Percentiles rank a stretch among this genome's conserved stretches.
These are phyloP conservation scores for Itoplectis maculator DNA, from an alignment of 2,888 invertebrate genomes.

Conservation along the genomic window DNA sequence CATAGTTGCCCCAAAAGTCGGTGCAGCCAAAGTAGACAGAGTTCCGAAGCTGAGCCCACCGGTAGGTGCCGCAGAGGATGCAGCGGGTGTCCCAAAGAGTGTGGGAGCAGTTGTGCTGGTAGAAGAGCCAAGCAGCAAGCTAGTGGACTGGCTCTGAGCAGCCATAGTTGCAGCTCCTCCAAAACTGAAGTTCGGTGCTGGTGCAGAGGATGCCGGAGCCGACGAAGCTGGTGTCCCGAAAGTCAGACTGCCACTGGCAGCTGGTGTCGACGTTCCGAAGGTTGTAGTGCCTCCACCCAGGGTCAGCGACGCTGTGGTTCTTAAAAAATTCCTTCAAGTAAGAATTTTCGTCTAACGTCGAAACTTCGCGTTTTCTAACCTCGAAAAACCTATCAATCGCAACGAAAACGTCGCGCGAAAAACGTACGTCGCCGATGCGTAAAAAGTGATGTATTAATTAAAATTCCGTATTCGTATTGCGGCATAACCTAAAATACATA, in stretches of 20 bases:
- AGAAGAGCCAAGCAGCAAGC: conserved; percentile 74
- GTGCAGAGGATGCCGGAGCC: conserved; percentile 65
- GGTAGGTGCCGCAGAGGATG: conserved; percentile 76
- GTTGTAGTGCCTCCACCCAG: conserved; percentile 70
- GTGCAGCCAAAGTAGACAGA: conserved; percentile 76
- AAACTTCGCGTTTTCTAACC: conserved; percentile 15
- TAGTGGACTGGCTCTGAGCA: conserved; percentile 71
- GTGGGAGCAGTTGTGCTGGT: conserved; percentile 62
- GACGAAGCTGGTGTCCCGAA: conserved; percentile 78
- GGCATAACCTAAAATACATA: conserved; percentile 71
- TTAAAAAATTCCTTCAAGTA: too few relatives aligned
- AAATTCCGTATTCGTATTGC: conserved; percentile 30
- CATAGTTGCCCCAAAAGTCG: conserved; percentile 80
- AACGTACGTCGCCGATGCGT: background rate
- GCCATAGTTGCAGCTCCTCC: conserved; percentile 69
- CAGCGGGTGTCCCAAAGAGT: conserved; percentile 64
- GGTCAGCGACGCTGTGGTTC: conserved; percentile 72
- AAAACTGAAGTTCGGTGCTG: conserved; percentile 74
- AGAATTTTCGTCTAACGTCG: conserved; percentile 1
- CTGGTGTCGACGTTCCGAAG: conserved; percentile 71
- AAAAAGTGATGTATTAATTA: too few relatives aligned
- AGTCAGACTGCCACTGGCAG: conserved; percentile 76
- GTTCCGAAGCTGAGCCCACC: conserved; percentile 76
- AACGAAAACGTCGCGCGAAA: background rate
- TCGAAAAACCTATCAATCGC: background rate